Evolutionary conservation across 1,140 invertebrate genomes (phyloP), one percentile per base, ranked within the genome.

Genomic region (Olivierus martensii): DNA sequence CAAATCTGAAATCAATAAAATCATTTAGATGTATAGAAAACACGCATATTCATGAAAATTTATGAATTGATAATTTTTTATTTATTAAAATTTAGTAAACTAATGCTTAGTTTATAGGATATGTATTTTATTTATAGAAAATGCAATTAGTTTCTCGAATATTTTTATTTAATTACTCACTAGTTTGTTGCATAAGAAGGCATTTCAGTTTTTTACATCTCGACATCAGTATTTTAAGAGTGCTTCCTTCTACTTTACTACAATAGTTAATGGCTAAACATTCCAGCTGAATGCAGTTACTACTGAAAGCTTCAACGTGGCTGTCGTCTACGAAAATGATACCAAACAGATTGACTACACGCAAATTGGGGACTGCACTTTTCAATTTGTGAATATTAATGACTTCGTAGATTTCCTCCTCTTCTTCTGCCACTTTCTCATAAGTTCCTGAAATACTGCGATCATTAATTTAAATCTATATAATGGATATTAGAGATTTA

Each of bases 381-480:
- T 99, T 99, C 3, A 99, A 72, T 65, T 96, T 98, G 68, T 97
- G 92, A 17, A 99, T 91, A 68, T 99, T 99, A 59, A 99, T 93
- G 0, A 99, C 95, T 73, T 99, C 95, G 68, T 99, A 99, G 61
- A 97, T 93, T 74, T 99, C 94, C 67, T 99, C 96, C 66, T 99
- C 95, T 65, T 97, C 94, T 66, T 99, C 93, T 67, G 96, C 93
- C 6, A 96, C 82, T 67, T 95, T 95, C 66, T 99, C 96, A 67
- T 99, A 99, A 0, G 95, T 99, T 18, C 95, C 89, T 92, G 65
- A 5, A 67, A 60, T 12, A 17, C 38, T 12, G 12, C 12, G 12
- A 12, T 12, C 12, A 17, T 12, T 12, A 17, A 39, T 39, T 39
- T 39, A 39, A 17, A 12, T 12, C 38, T 12, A 39, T 39, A 12